phyloP scores from a whole-genome alignment of 2,888 invertebrate genomes.

The Acleris holmiana region DNA sequence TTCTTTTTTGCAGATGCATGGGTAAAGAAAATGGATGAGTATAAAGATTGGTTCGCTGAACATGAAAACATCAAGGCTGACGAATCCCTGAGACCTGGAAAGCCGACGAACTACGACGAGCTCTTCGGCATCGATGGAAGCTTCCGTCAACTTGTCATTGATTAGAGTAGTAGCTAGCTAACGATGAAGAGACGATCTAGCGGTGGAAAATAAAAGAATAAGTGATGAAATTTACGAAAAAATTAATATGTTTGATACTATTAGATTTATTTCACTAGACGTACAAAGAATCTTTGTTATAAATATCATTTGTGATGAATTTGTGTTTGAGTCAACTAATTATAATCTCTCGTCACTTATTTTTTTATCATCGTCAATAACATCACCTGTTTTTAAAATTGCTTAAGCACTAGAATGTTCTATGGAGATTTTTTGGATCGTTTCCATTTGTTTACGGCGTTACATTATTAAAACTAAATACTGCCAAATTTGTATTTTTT shows the following conservation, averaged over 20 bases:
- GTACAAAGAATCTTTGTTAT: not conserved
- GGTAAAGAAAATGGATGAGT: conserved; percentile 91
- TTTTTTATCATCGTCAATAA: not conserved
- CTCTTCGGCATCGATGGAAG: conserved; percentile 95
- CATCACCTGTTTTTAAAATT: not conserved
- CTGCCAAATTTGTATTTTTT: conserved; percentile 38
- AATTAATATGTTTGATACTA: too few relatives aligned
- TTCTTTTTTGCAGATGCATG: conserved; percentile 85
- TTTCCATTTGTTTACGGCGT: conserved; percentile 7
- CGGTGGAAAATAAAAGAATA: not conserved
- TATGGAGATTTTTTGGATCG: not conserved
- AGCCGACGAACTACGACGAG: conserved; percentile 93
- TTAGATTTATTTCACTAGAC: not conserved
- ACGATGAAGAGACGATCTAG: conserved; percentile 22
- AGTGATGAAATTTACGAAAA: not conserved
- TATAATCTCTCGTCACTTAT: not conserved
- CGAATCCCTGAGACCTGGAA: conserved; percentile 91
- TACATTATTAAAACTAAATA: not conserved
- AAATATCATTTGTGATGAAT: not conserved
- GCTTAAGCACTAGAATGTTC: not conserved
- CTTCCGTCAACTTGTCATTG: conserved; percentile 93
- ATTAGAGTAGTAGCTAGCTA: conserved; percentile 68
- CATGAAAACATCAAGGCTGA: conserved; percentile 92
- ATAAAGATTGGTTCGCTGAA: conserved; percentile 91
- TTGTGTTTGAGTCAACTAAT: not conserved